These are phyloP conservation scores for Lepidurus packardi DNA, from an alignment of 1,140 invertebrate species.

Conservation along the genomic window DNA sequence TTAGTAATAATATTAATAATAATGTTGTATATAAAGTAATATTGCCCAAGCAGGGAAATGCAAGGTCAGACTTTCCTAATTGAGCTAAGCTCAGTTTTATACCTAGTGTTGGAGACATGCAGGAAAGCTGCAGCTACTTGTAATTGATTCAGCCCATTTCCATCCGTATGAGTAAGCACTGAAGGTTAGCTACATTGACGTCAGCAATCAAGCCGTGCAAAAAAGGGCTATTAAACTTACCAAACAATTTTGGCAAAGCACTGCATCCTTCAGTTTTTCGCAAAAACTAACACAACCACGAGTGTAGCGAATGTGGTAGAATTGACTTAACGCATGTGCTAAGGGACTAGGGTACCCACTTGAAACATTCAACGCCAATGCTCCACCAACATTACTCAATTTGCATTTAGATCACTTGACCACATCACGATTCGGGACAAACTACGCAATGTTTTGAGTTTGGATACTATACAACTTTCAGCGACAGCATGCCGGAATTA, in stretches of 20 bases:
- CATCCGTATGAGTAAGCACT: not conserved
- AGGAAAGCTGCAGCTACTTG: not conserved
- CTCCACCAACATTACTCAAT: not conserved
- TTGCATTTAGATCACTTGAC: not conserved
- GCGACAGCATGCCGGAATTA: not conserved
- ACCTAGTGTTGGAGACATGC: not conserved
- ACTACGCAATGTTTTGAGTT: not conserved
- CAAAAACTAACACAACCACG: not conserved
- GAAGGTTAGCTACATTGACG: not conserved
- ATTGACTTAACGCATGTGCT: not conserved
- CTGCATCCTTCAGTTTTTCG: not conserved
- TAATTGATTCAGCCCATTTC: not conserved
- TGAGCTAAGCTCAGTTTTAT: not conserved
- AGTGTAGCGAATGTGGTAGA: too few species aligned
- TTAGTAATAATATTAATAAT: too few species aligned
- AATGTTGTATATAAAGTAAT: too few species aligned
- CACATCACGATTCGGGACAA: not conserved
- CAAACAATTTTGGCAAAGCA: conserved; percentile 19
- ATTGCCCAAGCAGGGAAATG: not conserved
- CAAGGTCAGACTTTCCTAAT: conserved; percentile 8
- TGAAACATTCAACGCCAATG: not conserved
- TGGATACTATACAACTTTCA: not conserved
- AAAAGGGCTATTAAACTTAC: conserved; percentile 3
- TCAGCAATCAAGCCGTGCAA: not conserved
- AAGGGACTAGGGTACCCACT: not conserved